Evolutionary conservation across 1,140 invertebrate species (phyloP).

Genomic region (Drosophila pachea): DNA sequence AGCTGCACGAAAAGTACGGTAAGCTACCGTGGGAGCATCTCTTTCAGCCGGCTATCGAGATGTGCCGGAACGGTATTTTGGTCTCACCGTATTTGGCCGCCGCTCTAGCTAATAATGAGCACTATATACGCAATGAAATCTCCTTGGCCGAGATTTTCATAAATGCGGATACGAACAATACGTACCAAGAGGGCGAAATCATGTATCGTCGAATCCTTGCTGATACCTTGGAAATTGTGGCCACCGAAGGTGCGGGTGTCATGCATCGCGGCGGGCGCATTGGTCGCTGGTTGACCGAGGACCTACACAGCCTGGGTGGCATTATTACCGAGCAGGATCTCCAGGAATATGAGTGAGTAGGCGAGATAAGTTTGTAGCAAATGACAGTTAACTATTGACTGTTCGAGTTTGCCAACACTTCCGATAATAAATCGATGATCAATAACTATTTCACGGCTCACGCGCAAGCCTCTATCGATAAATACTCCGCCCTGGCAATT

Average conservation of each 20-base stretch:
- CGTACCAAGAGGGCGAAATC: conserved; percentile 84
- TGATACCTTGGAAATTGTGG: conserved; percentile 86
- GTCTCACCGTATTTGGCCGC: conserved; percentile 86
- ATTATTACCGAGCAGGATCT: conserved; percentile 90
- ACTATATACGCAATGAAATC: conserved; percentile 82
- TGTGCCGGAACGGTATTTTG: conserved; percentile 85
- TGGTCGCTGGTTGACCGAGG: conserved; percentile 83
- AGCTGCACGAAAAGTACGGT: conserved; percentile 87
- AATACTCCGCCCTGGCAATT: too few species aligned
- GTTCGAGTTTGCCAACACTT: not conserved
- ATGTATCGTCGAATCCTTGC: conserved; percentile 86
- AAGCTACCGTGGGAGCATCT: conserved; percentile 89
- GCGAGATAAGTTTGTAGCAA: not conserved
- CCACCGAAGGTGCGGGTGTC: conserved; percentile 82
- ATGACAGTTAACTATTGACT: not conserved
- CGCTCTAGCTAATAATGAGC: conserved; percentile 81
- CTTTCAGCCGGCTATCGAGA: conserved; percentile 87
- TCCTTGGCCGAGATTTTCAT: conserved; percentile 84
- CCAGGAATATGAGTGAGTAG: conserved; percentile 80
- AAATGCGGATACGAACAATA: conserved; percentile 82
- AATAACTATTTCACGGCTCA: too few species aligned
- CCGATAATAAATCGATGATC: too few species aligned
- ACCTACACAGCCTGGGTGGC: conserved; percentile 85
- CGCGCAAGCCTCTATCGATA: not conserved
- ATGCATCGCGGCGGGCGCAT: conserved; percentile 86